phyloP scores from a whole-genome alignment of 2,113 vertebrate genomes.

The Junco hyemalis region DNA sequence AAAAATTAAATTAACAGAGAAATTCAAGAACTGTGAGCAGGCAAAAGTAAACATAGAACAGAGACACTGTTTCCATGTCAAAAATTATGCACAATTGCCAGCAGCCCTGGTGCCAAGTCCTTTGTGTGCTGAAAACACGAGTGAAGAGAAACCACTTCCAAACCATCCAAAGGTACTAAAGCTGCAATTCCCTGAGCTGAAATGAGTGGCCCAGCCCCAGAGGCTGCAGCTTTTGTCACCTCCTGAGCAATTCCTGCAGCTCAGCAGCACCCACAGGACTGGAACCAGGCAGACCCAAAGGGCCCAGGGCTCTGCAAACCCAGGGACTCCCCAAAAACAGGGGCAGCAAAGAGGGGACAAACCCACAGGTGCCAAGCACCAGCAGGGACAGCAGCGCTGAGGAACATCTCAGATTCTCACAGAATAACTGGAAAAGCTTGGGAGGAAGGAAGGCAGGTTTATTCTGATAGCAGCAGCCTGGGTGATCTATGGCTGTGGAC shows the following conservation, averaged over 20 bases:
- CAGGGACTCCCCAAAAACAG: background rate
- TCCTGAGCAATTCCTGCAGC: conserved; percentile 55
- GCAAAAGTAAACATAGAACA: background rate
- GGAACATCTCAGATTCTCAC: background rate
- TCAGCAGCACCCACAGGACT: conserved; percentile 44
- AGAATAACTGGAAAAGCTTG: background rate
- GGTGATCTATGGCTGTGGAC: background rate
- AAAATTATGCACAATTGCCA: background rate
- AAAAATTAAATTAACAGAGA: background rate
- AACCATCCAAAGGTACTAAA: background rate
- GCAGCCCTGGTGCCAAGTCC: background rate
- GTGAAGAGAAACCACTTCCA: background rate
- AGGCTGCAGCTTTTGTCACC: conserved; percentile 58
- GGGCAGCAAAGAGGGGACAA: background rate
- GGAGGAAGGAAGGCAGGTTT: background rate
- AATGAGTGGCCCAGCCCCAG: conserved; percentile 10
- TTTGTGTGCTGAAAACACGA: background rate
- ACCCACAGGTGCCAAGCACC: background rate
- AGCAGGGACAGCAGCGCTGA: background rate
- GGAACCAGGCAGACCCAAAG: background rate
- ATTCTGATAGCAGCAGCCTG: background rate
- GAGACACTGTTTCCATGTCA: background rate
- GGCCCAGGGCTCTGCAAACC: background rate
- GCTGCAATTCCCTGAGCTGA: background rate
- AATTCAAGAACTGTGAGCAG: background rate